Conservation (phyloP, 2,888 invertebrate genomes). For the Diplolepis rosae region DNA sequence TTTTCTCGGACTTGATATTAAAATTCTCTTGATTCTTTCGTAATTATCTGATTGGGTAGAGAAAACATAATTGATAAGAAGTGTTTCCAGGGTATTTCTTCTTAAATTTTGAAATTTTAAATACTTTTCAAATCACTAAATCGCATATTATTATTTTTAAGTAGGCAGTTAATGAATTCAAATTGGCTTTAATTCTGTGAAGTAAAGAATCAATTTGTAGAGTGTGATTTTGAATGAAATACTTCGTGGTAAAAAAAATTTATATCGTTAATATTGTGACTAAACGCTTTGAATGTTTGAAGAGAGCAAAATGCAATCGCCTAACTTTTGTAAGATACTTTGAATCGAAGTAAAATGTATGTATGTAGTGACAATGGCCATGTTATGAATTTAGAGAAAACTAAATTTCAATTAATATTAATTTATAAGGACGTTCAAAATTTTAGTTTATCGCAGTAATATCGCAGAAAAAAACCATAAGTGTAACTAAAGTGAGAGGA, state of each 20-base stretch:
- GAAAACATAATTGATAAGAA: neutral
- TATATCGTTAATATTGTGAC: neutral
- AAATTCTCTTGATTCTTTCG: neutral
- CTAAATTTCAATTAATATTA: neutral
- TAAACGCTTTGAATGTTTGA: neutral
- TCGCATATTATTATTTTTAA: too few relatives aligned
- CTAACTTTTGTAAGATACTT: neutral
- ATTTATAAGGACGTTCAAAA: neutral
- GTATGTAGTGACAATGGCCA: neutral
- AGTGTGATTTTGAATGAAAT: neutral
- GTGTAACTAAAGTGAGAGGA: neutral
- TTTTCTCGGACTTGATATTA: neutral
- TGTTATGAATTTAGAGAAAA: neutral
- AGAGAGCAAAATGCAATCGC: neutral
- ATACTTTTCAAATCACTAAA: too few relatives aligned
- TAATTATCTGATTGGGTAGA: neutral
- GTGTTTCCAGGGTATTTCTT: too few relatives aligned
- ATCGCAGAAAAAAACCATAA: neutral
- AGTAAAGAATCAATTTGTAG: neutral
- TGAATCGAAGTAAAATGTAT: neutral
- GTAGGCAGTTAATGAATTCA: too few relatives aligned
- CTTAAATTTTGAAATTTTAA: slow-evolving; percentile 2
- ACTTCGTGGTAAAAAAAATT: neutral
- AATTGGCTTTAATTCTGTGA: neutral
- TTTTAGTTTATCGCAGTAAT: neutral